Evolutionary conservation across 2,113 vertebrate genomes (phyloP).

Genomic region (Colaptes auratus): DNA sequence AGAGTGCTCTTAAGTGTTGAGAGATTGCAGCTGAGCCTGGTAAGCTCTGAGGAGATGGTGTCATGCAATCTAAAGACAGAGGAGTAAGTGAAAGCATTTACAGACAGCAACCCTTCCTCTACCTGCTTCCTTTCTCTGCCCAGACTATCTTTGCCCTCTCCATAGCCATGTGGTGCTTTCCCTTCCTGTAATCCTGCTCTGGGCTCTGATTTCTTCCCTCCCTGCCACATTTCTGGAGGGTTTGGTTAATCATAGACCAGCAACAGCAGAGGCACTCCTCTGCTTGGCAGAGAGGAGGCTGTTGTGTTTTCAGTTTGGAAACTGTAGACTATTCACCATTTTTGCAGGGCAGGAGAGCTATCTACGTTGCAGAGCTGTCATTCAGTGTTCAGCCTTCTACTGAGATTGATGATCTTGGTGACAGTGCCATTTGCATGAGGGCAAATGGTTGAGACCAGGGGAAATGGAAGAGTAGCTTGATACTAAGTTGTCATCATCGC

Average conservation of each 20-base stretch:
- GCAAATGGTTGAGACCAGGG: neutral
- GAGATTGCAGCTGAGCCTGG: neutral
- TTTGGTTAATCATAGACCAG: neutral
- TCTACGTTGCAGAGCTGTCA: neutral
- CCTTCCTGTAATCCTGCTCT: neutral
- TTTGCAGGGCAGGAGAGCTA: neutral
- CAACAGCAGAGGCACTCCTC: accelerated
- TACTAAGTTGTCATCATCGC: neutral
- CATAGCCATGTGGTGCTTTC: accelerated
- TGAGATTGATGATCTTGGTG: neutral
- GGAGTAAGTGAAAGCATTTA: neutral
- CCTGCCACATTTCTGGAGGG: neutral
- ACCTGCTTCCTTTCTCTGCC: neutral
- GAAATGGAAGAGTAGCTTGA: neutral
- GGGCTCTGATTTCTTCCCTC: neutral
- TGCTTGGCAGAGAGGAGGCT: accelerated
- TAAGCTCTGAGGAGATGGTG: neutral
- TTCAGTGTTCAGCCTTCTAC: neutral
- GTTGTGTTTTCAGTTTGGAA: accelerated
- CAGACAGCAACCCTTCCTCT: neutral
- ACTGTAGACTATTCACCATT: neutral
- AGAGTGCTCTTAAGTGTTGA: neutral
- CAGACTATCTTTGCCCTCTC: neutral
- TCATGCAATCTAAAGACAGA: neutral
- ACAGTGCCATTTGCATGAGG: neutral